phyloP scores from a whole-genome alignment of 2,113 vertebrate species.

The Nannospalax galili region DNA sequence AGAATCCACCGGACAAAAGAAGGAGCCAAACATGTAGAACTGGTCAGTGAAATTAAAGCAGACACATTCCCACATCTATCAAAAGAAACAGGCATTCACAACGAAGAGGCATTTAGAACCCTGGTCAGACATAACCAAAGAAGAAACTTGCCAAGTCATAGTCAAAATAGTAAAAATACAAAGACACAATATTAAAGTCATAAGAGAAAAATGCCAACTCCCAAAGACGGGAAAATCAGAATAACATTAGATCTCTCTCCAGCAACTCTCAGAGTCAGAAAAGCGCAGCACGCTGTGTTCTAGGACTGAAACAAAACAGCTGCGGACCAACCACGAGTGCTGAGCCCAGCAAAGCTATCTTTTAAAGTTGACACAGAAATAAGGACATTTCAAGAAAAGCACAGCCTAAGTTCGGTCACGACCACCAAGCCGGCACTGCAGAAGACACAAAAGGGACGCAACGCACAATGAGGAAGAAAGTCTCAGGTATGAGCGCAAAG shows the following conservation, averaged over 20 bases:
- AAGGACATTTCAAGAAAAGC: background rate
- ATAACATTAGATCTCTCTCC: background rate
- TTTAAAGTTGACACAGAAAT: background rate
- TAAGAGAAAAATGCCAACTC: background rate
- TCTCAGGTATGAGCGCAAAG: background rate
- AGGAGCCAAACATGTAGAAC: background rate
- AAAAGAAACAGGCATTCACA: background rate
- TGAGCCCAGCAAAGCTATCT: background rate
- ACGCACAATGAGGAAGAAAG: background rate
- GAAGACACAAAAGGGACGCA: background rate
- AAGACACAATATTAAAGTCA: background rate
- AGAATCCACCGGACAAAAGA: background rate
- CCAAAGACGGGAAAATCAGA: background rate
- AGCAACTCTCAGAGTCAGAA: background rate
- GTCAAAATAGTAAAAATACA: background rate
- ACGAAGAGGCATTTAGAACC: background rate
- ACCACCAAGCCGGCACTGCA: background rate
- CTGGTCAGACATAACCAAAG: background rate
- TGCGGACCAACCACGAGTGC: background rate
- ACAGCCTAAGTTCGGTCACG: background rate
- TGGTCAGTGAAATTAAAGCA: background rate
- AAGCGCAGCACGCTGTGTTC: background rate
- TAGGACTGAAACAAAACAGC: background rate
- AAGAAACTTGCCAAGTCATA: background rate
- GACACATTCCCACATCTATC: background rate